phyloP scores from a whole-genome alignment of 2,113 vertebrate species.

The Okapia johnstoni region DNA sequence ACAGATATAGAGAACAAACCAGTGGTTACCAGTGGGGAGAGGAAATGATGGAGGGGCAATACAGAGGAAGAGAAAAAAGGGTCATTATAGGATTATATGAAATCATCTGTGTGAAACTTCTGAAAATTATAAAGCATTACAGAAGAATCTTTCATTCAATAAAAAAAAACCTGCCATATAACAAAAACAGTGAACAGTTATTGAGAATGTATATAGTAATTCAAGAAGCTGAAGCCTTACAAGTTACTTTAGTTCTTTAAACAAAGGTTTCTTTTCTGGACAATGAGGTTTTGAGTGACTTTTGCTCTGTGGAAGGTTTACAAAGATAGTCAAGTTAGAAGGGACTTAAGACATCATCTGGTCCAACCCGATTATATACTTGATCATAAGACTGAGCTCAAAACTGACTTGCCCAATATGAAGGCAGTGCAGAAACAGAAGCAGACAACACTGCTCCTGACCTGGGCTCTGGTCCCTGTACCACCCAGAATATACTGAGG shows the following conservation, averaged over 20 bases:
- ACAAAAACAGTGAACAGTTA: background rate
- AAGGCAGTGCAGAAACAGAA: background rate
- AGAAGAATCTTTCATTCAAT: background rate
- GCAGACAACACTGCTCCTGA: background rate
- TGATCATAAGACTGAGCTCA: background rate
- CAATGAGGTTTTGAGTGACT: slow-evolving; percentile 56
- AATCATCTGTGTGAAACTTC: background rate
- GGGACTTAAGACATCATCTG: background rate
- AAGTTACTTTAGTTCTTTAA: slow-evolving; percentile 66
- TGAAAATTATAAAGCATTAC: background rate
- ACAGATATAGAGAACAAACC: background rate
- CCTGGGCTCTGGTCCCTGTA: background rate
- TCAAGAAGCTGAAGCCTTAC: background rate
- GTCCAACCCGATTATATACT: background rate
- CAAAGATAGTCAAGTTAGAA: background rate
- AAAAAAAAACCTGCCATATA: background rate
- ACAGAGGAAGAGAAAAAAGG: background rate
- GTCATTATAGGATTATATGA: background rate
- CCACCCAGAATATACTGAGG: background rate
- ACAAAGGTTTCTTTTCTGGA: slow-evolving; percentile 60
- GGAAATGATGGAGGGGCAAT: background rate
- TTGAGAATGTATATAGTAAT: background rate
- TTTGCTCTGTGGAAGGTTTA: slow-evolving; percentile 46
- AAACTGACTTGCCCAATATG: background rate
- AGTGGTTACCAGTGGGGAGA: background rate